Conservation (phyloP, 1,140 invertebrate species). For the Chrysoperla carnea region DNA sequence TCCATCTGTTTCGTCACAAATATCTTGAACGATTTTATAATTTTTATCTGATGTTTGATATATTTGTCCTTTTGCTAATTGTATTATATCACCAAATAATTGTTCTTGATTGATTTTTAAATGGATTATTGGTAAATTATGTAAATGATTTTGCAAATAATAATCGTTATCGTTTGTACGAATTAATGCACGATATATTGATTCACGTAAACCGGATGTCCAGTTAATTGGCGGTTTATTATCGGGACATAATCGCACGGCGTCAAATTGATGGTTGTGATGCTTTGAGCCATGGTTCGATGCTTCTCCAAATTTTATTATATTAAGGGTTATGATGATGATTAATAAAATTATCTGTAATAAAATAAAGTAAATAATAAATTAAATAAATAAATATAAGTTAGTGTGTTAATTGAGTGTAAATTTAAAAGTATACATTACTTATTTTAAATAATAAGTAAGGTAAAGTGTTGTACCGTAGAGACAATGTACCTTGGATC, state of each 20-base stretch:
- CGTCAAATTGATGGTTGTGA: neutral
- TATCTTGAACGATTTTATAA: constrained; percentile 23
- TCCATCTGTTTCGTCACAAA: constrained; percentile 19
- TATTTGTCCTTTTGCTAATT: constrained; percentile 36
- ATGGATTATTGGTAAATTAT: constrained; percentile 30
- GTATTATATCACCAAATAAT: constrained; percentile 36
- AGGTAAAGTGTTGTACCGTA: too few relatives aligned
- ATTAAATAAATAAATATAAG: too few relatives aligned
- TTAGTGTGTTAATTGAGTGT: too few relatives aligned
- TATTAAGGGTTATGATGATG: too few relatives aligned
- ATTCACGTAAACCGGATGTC: constrained; percentile 22
- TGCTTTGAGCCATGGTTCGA: neutral
- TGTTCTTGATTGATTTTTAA: constrained; percentile 20
- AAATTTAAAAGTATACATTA: too few relatives aligned
- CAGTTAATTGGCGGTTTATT: constrained; percentile 11
- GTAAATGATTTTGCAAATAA: constrained; percentile 29
- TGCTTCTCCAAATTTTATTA: too few relatives aligned
- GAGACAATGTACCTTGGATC: too few relatives aligned
- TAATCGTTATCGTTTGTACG: constrained; percentile 26
- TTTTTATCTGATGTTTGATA: constrained; percentile 28
- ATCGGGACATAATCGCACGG: neutral
- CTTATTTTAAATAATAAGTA: too few relatives aligned
- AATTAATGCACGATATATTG: constrained; percentile 20
- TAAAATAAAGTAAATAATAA: too few relatives aligned
- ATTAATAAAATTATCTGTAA: too few relatives aligned